Evolutionary conservation across 2,113 vertebrate genomes (phyloP), one percentile per base, ranked within the genome.

Genomic region (Callospermophilus lateralis): DNA sequence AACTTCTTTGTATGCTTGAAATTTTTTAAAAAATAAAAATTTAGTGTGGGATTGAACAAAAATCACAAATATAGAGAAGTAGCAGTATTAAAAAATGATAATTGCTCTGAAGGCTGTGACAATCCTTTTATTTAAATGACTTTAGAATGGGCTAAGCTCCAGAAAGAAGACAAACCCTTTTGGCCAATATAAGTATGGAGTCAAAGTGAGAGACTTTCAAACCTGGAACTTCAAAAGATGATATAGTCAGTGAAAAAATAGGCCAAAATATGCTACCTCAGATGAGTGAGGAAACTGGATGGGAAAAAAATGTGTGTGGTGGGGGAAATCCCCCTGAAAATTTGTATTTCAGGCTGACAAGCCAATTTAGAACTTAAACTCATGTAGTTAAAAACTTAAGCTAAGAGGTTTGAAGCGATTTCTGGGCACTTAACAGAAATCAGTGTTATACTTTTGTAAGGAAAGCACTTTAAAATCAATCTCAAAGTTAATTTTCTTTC

Each of bases 401-500:
- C 37, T 76, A 24, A 93, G 42, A 91, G 68, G 26, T 94, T 77
- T 79, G 77, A 96, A 77, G 30, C 70, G 24, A 63, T 84, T 7
- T 84, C 20, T 30, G 81, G 65, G 30, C 6, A 79, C 12, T 76
- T 80, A 73, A 68, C 10, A 92, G 48, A 81, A 87, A 45, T 17
- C 80, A 63, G 20, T 68, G 51, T 84, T 81, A 84, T 68, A 19
- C 5, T 85, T 0, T 79, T 19, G 78, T 51, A 72, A 53, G 20
- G 48, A 84, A 80, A 84, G 7, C 15, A 79, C 45, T 94, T 81
- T 45, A 94, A 85, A 90, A 26, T 32, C 45, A 95, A 6, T 84
- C 26, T 73, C 37, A 34, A 26, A 45, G 45, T 45, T 45, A 45
- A 45, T 45, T 45, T 45, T 45, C 45, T 45, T 45, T 45, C 45